A percentile compares a stretch with the other conserved stretches of the same genome.
Evolutionary conservation across 2,113 vertebrate genomes (phyloP).

Genomic region (Geococcyx californianus): DNA sequence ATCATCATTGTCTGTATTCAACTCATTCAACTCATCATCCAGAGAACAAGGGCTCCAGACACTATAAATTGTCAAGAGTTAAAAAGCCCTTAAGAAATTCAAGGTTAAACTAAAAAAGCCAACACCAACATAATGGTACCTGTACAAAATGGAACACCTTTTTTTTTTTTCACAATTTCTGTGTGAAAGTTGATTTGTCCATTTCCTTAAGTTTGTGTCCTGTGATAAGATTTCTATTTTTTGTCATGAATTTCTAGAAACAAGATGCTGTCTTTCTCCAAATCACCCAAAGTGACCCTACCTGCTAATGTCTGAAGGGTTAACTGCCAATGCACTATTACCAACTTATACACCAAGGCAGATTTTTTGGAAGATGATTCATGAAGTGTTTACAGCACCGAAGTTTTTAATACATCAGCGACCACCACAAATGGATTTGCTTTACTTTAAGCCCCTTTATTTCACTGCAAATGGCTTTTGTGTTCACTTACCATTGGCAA

Average conservation of each 20-base stretch:
- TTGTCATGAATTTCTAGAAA: not conserved
- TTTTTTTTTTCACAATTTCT: not conserved
- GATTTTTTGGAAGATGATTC: not conserved
- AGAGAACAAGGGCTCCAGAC: not conserved
- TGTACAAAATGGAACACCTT: accelerated
- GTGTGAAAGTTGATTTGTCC: not conserved
- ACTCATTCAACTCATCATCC: not conserved
- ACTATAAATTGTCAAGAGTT: not conserved
- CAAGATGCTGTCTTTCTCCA: not conserved
- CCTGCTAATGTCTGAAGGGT: not conserved
- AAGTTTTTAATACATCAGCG: not conserved
- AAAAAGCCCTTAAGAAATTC: not conserved
- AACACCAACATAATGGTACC: not conserved
- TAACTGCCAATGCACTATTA: not conserved
- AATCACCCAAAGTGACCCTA: not conserved
- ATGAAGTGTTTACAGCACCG: not conserved
- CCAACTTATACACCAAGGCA: not conserved
- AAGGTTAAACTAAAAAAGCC: not conserved
- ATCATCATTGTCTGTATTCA: not conserved
- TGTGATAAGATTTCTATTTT: not conserved
- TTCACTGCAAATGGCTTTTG: constrained; percentile 45
- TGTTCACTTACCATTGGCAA: constrained; percentile 42
- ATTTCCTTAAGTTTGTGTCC: not conserved
- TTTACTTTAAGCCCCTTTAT: not conserved
- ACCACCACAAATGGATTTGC: not conserved